phyloP scores from a whole-genome alignment of 2,888 invertebrate species.

The Adelognathus sp. region DNA sequence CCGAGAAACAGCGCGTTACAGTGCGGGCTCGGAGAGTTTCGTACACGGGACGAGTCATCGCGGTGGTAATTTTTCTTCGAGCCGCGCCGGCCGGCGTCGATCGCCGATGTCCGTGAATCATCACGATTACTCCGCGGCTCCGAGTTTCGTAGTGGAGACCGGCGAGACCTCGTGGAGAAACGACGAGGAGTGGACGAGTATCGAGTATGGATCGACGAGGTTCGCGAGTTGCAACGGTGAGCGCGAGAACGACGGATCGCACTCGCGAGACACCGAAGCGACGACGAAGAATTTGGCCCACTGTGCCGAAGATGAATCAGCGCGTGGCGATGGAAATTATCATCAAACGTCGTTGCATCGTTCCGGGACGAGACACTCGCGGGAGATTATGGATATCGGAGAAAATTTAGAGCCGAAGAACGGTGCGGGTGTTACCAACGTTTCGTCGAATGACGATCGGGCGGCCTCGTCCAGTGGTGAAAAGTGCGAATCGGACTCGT shows the following conservation, averaged over 20 bases:
- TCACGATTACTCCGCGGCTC: conserved; percentile 34
- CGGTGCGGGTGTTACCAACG: neutral
- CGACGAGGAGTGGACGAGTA: conserved; percentile 32
- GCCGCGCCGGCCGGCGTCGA: conserved; percentile 29
- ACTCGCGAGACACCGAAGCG: neutral
- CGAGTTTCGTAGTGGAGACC: conserved; percentile 44
- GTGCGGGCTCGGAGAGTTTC: too few relatives aligned
- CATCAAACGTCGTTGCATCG: neutral
- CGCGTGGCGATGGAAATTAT: neutral
- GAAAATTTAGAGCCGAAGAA: neutral
- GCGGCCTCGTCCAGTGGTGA: neutral
- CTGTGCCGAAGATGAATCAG: conserved; percentile 8
- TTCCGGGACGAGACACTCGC: neutral
- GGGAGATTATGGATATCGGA: conserved; percentile 40
- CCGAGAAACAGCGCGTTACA: too few relatives aligned
- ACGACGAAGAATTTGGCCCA: conserved; percentile 9
- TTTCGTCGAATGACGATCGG: neutral
- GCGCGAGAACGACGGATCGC: neutral
- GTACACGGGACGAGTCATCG: conserved; percentile 48
- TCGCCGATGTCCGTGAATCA: conserved; percentile 58
- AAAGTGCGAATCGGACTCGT: neutral
- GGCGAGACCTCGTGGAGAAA: conserved; percentile 18
- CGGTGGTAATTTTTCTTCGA: conserved; percentile 34
- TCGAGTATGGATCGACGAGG: conserved; percentile 47
- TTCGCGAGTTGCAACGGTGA: conserved; percentile 23